phyloP scores from a whole-genome alignment of 1,140 invertebrate genomes.

The Diuraphis noxia region DNA sequence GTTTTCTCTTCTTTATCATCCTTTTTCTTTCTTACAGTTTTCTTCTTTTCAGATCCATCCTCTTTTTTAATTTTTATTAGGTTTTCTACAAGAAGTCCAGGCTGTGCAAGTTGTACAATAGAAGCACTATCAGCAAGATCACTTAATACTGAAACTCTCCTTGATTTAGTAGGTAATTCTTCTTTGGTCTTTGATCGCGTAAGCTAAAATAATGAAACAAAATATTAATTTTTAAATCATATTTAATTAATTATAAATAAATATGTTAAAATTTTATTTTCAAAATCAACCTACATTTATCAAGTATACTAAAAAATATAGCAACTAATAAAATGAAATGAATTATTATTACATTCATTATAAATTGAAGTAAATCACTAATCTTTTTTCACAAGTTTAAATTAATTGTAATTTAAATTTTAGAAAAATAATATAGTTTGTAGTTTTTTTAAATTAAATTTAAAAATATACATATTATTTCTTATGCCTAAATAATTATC shows the following conservation, averaged over 20 bases:
- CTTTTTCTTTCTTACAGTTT: conserved; percentile 45
- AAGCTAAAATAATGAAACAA: neutral
- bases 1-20: conserved; percentile 49
- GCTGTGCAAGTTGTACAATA: neutral
- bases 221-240: neutral
- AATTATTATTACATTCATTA: too few species aligned
- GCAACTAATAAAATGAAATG: neutral
- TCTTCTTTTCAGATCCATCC: conserved; percentile 15
- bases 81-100: neutral
- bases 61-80: conserved; percentile 29
- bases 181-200: conserved; percentile 41
- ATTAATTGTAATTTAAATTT: too few species aligned
- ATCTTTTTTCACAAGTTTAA: too few species aligned
- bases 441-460: too few species aligned
- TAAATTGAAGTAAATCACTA: too few species aligned
- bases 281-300: neutral
- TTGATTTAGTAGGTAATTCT: conserved; percentile 10
- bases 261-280: neutral
- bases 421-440: too few species aligned
- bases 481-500: too few species aligned
- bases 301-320: neutral
- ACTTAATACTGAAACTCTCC: neutral
- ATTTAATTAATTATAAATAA: neutral
- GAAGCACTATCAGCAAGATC: neutral
- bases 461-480: too few species aligned